Conservation (phyloP, 2,888 invertebrate species). For the Habroteleia sp. region DNA sequence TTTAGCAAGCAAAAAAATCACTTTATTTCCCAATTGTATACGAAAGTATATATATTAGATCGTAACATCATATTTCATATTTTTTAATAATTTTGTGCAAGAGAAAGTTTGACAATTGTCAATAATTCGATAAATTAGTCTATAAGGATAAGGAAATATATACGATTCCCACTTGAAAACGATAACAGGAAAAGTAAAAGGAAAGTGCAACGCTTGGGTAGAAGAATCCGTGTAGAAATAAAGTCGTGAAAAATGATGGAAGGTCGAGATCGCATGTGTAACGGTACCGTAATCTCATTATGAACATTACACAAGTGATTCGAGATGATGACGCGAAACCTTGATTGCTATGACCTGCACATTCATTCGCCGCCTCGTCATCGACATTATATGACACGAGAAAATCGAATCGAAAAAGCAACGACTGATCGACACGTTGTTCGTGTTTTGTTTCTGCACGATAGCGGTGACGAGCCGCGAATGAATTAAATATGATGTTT, state of each 20-base stretch:
- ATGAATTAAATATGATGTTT: slow-evolving; percentile 50
- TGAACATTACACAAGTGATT: slow-evolving; percentile 61
- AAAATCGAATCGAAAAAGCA: slow-evolving; percentile 46
- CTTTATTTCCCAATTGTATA: too few species aligned
- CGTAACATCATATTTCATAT: slow-evolving; percentile 23
- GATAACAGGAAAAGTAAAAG: slow-evolving; percentile 59
- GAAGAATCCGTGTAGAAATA: slow-evolving; percentile 37
- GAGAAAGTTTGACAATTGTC: too few species aligned
- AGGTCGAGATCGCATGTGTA: slow-evolving; percentile 57
- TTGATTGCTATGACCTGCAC: slow-evolving; percentile 56
- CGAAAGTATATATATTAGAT: slow-evolving; percentile 32
- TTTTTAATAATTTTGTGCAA: too few species aligned
- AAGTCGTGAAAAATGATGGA: slow-evolving; percentile 59
- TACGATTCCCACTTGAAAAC: slow-evolving; percentile 21
- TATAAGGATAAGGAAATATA: slow-evolving; percentile 22
- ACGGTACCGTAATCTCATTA: slow-evolving; percentile 62
- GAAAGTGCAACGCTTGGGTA: slow-evolving; percentile 54
- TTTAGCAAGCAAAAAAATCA: too few species aligned
- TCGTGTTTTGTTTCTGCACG: slow-evolving; percentile 37
- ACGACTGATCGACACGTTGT: slow-evolving; percentile 42
- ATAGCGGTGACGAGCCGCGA: slow-evolving; percentile 24
- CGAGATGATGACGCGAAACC: slow-evolving; percentile 60
- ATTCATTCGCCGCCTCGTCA: slow-evolving; percentile 55
- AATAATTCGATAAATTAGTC: slow-evolving; percentile 30
- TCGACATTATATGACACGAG: slow-evolving; percentile 51